These are phyloP conservation scores for Apotomis betuletana DNA, from an alignment of 2,888 invertebrate species.

Conservation along the genomic window DNA sequence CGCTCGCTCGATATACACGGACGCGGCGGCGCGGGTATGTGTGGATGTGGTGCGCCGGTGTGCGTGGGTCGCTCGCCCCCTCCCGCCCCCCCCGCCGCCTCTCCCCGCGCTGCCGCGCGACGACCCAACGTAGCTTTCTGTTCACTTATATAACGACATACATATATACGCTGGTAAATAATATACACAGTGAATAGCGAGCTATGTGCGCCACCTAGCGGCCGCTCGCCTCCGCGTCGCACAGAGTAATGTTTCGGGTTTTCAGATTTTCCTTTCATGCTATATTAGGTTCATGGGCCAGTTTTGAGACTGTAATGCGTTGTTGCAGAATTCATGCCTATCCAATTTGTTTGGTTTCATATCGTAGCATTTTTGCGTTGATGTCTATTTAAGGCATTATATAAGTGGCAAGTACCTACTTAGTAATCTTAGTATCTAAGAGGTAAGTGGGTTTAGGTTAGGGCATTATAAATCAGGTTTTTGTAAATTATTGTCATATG, in stretches of 20 bases:
- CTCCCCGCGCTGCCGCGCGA: slow-evolving; percentile 48
- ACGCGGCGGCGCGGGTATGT: slow-evolving; percentile 58
- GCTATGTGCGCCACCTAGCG: slow-evolving; percentile 83
- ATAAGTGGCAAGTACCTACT: slow-evolving; percentile 7
- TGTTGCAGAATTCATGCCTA: slow-evolving; percentile 40
- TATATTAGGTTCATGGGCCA: slow-evolving; percentile 59
- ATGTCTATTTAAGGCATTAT: slow-evolving; percentile 37
- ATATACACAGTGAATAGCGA: slow-evolving; percentile 79
- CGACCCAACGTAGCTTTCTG: slow-evolving; percentile 79
- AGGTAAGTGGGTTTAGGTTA: too few relatives aligned
- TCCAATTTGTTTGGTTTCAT: slow-evolving; percentile 10
- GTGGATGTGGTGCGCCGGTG: slow-evolving; percentile 55
- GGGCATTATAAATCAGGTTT: too few relatives aligned
- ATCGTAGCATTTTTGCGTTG: slow-evolving; percentile 42
- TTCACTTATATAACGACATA: slow-evolving; percentile 82
- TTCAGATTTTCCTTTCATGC: slow-evolving; percentile 68
- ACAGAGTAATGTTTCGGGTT: slow-evolving; percentile 65
- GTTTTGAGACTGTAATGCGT: slow-evolving; percentile 47
- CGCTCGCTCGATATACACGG: slow-evolving; percentile 77
- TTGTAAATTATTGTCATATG: neutral
- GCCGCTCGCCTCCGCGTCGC: slow-evolving; percentile 62
- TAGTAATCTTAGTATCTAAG: too few relatives aligned
- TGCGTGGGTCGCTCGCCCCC: slow-evolving; percentile 53
- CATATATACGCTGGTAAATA: slow-evolving; percentile 78
- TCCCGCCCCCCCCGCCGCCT: slow-evolving; percentile 49